These are phyloP conservation scores for Telenomus remus DNA, from an alignment of 1,140 invertebrate species.

Conservation along the genomic window DNA sequence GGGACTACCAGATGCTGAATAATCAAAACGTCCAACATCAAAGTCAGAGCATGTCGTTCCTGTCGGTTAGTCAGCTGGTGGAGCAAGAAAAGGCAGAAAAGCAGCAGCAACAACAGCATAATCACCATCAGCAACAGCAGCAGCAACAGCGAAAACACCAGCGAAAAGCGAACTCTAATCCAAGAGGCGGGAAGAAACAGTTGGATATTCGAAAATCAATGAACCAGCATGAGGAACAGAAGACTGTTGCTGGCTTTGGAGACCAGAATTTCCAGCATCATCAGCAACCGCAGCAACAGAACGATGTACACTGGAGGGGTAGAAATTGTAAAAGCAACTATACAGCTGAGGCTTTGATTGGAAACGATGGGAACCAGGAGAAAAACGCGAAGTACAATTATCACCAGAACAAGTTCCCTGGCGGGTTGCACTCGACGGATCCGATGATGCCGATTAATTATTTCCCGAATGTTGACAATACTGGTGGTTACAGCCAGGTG, in stretches of 20 bases:
- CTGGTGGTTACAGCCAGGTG: constrained; percentile 68
- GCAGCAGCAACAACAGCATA: constrained; percentile 63
- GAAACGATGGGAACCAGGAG: constrained; percentile 67
- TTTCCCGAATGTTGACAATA: constrained; percentile 70
- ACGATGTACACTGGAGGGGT: constrained; percentile 69
- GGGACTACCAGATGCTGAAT: constrained; percentile 70
- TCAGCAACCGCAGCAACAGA: constrained; percentile 70
- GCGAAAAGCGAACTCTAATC: constrained; percentile 68
- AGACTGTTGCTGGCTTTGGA: constrained; percentile 59
- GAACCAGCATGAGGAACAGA: constrained; percentile 68
- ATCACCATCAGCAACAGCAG: constrained; percentile 56
- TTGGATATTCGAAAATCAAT: constrained; percentile 68
- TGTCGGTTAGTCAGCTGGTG: constrained; percentile 81
- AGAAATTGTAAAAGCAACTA: constrained; percentile 77
- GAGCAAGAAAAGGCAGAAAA: constrained; percentile 78
- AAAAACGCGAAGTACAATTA: constrained; percentile 73
- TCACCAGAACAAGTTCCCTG: constrained; percentile 70
- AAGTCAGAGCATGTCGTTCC: constrained; percentile 71
- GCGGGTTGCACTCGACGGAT: constrained; percentile 61
- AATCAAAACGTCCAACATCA: constrained; percentile 65
- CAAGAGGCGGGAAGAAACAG: constrained; percentile 68
- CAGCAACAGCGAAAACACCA: constrained; percentile 61
- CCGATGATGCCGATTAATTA: constrained; percentile 72
- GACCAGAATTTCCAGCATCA: constrained; percentile 67
- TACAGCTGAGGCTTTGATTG: constrained; percentile 78